A percentile compares a stretch with the other conserved stretches of the same genome.
Conservation (phyloP, 2,797 vertebrate species). For the Craterocephalus amniculus region DNA sequence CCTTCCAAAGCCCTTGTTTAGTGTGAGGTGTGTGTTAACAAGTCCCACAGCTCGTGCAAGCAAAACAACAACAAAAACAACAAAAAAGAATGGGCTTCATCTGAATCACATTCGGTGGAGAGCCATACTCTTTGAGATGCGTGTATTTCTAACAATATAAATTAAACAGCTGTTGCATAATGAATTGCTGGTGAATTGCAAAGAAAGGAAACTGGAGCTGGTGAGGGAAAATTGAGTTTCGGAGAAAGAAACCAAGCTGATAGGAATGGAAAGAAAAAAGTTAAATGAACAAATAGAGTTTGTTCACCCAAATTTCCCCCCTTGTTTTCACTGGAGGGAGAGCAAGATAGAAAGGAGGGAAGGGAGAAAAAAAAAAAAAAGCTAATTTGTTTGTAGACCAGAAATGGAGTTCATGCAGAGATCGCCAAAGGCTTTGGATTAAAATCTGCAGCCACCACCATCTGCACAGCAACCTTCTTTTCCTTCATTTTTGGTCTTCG, state of each 20-base stretch:
- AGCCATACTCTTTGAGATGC: slow-evolving; percentile 56
- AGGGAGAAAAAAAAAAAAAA: slow-evolving; percentile 19
- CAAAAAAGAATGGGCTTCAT: slow-evolving; percentile 48
- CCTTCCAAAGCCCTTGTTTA: slow-evolving; percentile 37
- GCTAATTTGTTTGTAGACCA: slow-evolving; percentile 77
- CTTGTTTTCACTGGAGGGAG: slow-evolving; percentile 61
- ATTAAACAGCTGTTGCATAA: slow-evolving; percentile 68
- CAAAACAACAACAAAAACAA: slow-evolving; percentile 13
- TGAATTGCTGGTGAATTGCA: slow-evolving; percentile 64
- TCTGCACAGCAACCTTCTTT: slow-evolving; percentile 71
- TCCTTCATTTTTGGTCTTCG: slow-evolving; percentile 66
- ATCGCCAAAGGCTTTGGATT: slow-evolving; percentile 73
- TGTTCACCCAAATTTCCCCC: slow-evolving; percentile 70
- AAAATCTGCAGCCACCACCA: slow-evolving; percentile 65
- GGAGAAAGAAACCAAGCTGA: slow-evolving; percentile 51
- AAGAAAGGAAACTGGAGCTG: slow-evolving; percentile 52
- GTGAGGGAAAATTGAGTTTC: slow-evolving; percentile 64
- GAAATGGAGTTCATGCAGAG: slow-evolving; percentile 74
- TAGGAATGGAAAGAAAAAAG: slow-evolving; percentile 30
- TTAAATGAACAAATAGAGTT: slow-evolving; percentile 75
- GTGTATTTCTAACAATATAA: slow-evolving; percentile 71
- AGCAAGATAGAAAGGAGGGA: slow-evolving; percentile 45
- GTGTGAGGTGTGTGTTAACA: slow-evolving; percentile 60
- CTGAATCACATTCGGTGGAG: slow-evolving; percentile 60
- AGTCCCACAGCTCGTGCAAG: slow-evolving; percentile 56